Evolutionary conservation across 2,797 vertebrate species (phyloP), one percentile per base, ranked within the genome.

Genomic region (Ambastaia sidthimunki): DNA sequence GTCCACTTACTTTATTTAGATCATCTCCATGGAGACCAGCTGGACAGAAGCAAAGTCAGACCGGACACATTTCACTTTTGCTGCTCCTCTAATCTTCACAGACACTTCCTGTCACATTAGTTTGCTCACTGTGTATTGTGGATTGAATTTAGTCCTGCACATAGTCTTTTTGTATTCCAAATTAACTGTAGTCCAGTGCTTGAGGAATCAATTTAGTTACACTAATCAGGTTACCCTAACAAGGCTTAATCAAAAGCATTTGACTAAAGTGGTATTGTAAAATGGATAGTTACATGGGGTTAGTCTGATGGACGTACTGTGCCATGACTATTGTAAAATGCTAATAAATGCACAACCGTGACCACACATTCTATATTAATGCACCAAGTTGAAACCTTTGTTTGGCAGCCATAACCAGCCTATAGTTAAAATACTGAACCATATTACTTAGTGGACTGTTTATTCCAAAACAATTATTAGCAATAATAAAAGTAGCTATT

Each of bases 1-100:
- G 74, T 85, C 82, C 71, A 73, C 84, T 82, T 82, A 76, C 92
- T 91, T 93, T 91, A 93, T 93, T 93, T 94, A 94, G 93, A 88
- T 80, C 7, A 72, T 87, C 89, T 90, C 88, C 90, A n/a, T 15
- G 59, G 88, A 85, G 81, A 82, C 82, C 82, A 50, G 63, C 71
- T 78, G 90, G 90, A 91, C 90, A 85, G 85, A 89, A 83, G 89
- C 87, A 91, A 92, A 91, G 89, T 92, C 91, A 92, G 89, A 52
- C 74, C 72, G 78, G 80, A 82, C 80, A 82, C 71, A 48, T 57
- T 71, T 80, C 76, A 65, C 73, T 78, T 70, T 78, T 88, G 78
- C 81, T 44, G 74, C 80, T 73, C 82, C 79, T 89, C 82, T 66
- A 54, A 57, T 55, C 70, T 80, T 80, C 69, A 55, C 23, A 11